Base-by-base conservation (phyloP, 2,888 invertebrate genomes). In the Axea sp. region DNA sequence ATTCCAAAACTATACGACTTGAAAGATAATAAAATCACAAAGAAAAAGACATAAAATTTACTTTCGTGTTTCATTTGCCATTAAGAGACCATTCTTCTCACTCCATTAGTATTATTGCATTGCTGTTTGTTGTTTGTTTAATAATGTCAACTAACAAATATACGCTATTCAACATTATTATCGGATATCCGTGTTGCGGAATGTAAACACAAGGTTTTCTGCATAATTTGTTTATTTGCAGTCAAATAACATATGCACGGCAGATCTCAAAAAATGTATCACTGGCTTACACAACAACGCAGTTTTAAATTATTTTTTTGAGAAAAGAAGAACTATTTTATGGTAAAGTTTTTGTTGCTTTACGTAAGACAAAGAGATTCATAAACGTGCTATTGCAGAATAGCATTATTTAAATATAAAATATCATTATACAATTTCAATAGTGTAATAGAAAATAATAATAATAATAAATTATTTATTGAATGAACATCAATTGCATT, bases 201-300 rank as follows among this genome's bases (percentile, higher is more conserved):
- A 49, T 8, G 26, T 37, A 43, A 26, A 22, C 7, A 7, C 45
- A 37, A 47, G 47, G 19, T 57, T 47, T 22, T 47, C 15, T 39
- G 55, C 39, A 47, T 55, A 57, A 47, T 60, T 47, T 60, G 60
- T 60, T 60, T 60, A 60, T 53, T 37, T 28, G 37, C 45, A 31
- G 22, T 55, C 37, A 14, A 65, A 55, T 65, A 55, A 45, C 45
- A 45, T 45, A 55, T 33, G 8, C 35, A 53, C 14, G 24, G 2
- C 15, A 37, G 11, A 22, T 11, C 9, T 65, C 65, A 53, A 65
- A 51, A 45, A 45, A 65, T 65, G 19, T 45, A 53, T 65, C 45
- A 65, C 30, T 37, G 45, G 30, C 35, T 55, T 55, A 15, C 37
- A 37, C 45, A 55, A 55, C 45, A 45, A 9, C 31, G 19, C 35